Evolutionary conservation across 2,113 vertebrate genomes (phyloP), one percentile per base, ranked within the genome.

Genomic region (Thamnophis sirtalis): DNA sequence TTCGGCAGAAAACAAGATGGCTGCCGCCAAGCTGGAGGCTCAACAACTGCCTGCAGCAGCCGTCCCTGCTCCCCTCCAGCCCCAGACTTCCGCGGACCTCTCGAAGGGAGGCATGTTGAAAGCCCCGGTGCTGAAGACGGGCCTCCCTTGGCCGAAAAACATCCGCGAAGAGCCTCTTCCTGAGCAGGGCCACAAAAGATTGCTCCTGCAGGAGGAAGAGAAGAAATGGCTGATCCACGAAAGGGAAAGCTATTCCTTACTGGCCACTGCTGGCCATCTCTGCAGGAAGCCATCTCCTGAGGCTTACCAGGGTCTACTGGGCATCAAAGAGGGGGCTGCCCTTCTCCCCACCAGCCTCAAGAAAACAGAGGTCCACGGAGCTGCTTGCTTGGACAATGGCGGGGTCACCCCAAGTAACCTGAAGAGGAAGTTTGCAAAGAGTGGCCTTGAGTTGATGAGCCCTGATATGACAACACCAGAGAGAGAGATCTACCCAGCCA

Each of bases 61-160:
- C 95, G 3, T 95, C 90, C 60, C 95, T 43, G 88, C 94, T 0
- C 90, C 93, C 0, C 60, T 97, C 19, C 93, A 98, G 54, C 85
- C 92, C 9, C 97, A 96, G 85, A 51, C 97, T 6, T 91, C 97
- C 9, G 50, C 94, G 4, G 97, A 97, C 93, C 95, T 97, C 58
- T 94, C 97, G 4, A 98, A 98, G 94, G 94, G 97, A 0, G 98
- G 97, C 88, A 93, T 98, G 86, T 98, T 98, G 96, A 99, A 98
- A 93, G 97, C 98, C 24, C 98, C 98, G 0, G 90, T 98, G 24
- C 86, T 98, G 10, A 97, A 98, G 85, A 97, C 97, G 0, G 91
- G 91, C 9, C 96, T 96, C 13, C 89, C 97, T 53, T 96, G 97
- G 92, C 33, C 95, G 1, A 96, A 91, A 89, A 84, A 94, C 2